These are phyloP conservation scores for Manacus vitellinus DNA, from an alignment of 2,113 vertebrate species.

Conservation along the genomic window DNA sequence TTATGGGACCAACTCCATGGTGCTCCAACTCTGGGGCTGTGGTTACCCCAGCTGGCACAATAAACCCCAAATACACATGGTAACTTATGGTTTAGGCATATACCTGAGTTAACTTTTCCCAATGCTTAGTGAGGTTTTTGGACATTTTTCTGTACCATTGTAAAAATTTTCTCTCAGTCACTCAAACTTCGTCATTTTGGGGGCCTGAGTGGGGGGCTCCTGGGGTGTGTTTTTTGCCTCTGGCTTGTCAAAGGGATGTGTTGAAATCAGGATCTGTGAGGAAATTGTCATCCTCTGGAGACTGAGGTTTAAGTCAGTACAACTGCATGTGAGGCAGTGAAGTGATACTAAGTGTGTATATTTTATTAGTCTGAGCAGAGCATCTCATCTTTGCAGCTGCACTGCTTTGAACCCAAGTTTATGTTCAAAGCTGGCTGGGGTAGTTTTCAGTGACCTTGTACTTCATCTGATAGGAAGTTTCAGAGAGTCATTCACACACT, in stretches of 20 bases:
- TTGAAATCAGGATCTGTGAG: neutral
- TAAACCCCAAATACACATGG: rapidly evolving
- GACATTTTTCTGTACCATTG: neutral
- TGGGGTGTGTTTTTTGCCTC: neutral
- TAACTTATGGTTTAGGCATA: neutral
- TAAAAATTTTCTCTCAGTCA: neutral
- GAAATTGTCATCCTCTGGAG: neutral
- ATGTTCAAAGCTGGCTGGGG: neutral
- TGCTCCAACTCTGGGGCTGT: neutral
- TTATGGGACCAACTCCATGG: neutral
- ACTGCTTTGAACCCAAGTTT: neutral
- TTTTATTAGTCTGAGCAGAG: neutral
- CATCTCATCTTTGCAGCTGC: neutral
- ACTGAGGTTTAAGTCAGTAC: neutral
- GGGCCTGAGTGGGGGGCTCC: rapidly evolving
- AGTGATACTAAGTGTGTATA: neutral
- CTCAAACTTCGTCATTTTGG: neutral
- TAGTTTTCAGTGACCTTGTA: neutral
- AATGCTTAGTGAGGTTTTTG: neutral
- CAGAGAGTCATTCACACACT: neutral
- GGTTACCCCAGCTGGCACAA: neutral
- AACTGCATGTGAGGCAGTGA: neutral
- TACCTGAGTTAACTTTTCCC: neutral
- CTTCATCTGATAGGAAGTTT: neutral
- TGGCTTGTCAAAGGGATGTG: neutral